Evolutionary conservation across 2,888 invertebrate species (phyloP), one percentile per base, ranked within the genome.

Genomic region (Limnephilus rhombicus): DNA sequence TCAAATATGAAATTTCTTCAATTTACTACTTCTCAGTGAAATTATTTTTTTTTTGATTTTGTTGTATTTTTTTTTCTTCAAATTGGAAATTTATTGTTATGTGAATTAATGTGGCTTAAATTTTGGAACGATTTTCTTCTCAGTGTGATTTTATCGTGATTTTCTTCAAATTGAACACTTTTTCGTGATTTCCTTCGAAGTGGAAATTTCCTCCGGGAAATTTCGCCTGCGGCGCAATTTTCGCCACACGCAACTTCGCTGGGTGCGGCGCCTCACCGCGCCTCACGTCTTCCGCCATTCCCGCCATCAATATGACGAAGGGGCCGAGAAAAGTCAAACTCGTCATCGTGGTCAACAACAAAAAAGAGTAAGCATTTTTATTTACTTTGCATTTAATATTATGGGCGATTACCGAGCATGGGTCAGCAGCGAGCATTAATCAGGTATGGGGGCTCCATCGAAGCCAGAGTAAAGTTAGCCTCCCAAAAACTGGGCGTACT

Each of bases 321-420:
- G 96, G 96, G 96, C 96, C 96, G 95, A 95, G 96, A 95, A 96
- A 96, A 95, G 96, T 96, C 94, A 96, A 96, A 94, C 96, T 96
- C 95, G 96, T 96, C 96, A 96, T 96, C 96, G 96, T 96, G 95
- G 96, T 96, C 95, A 96, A 96, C 96, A 96, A 96, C 95, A 96
- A 96, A 95, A 96, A 96, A 95, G 96, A 96, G 96, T 96, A 94
- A 96, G 96, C 96, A 96, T 89, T 83, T 9, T 41, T 85, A 24
- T 37, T 41, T 24, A 68, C 2, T 9, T 68, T 24, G 24, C n/a
- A 9, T 68, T 53, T 53, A 3, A 53, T 53, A 53, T 18, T 18
- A n/a, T n/a, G n/a, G n/a, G n/a, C n/a, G n/a, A n/a, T n/a, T n/a
- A n/a, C n/a, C n/a, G n/a, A n/a, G n/a, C n/a, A n/a, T n/a, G n/a